A percentile compares a stretch with the other conserved stretches of the same genome.
These are phyloP conservation scores for Drosophila pruinosa DNA, from an alignment of 1,140 invertebrate species.

Conservation along the genomic window DNA sequence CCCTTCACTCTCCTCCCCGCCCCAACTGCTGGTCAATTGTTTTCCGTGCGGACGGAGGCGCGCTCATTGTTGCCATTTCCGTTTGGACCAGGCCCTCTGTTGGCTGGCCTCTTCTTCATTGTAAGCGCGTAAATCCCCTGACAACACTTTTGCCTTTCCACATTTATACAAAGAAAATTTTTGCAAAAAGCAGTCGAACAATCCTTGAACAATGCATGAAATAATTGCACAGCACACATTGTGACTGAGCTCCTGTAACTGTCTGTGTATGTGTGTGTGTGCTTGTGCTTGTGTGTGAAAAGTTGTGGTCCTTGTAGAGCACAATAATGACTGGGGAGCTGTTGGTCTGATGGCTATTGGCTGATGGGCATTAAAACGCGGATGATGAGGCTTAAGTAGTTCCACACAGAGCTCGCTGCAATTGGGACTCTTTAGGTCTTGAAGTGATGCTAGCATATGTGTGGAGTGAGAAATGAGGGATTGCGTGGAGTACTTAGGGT, in stretches of 20 bases:
- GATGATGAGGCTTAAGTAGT: constrained; percentile 78
- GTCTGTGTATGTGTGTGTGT: background rate
- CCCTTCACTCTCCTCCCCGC: background rate
- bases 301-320: constrained; percentile 58
- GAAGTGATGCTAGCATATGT: constrained; percentile 64
- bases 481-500: background rate
- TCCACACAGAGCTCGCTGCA: constrained; percentile 23
- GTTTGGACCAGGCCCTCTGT: constrained; percentile 29
- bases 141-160: constrained; percentile 68
- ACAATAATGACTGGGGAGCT: constrained; percentile 11
- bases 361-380: constrained; percentile 73
- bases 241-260: background rate
- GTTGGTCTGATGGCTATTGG: constrained; percentile 33
- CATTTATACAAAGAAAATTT: constrained; percentile 63
- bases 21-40: constrained; percentile 57
- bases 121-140: constrained; percentile 69
- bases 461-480: constrained; percentile 5
- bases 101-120: constrained; percentile 42
- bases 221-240: constrained; percentile 65
- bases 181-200: constrained; percentile 62
- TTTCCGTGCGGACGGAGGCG: constrained; percentile 43
- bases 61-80: constrained; percentile 71
- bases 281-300: background rate
- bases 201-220: constrained; percentile 75
- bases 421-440: constrained; percentile 46